Evolutionary conservation across 92 coral and sea anemone species (phyloP), one percentile per base, ranked within the genome.

Genomic region (Isaurus tuberculatus): DNA sequence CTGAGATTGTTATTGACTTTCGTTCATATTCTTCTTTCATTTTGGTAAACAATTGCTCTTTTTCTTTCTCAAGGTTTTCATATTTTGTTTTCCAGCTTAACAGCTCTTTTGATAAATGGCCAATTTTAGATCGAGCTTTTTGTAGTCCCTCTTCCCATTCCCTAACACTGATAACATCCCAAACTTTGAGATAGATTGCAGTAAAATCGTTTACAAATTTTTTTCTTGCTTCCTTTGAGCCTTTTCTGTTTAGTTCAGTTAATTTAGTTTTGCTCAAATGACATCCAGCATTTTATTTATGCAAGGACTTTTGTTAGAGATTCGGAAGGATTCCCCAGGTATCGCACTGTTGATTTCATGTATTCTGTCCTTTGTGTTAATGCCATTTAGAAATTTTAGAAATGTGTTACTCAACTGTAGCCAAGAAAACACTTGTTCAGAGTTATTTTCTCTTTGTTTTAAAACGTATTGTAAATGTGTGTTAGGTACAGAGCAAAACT

Each of bases 51-150:
- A 75, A 51, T 15, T 42, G 36, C 46, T 40, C 58, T 44, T 73
- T 73, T 43, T 73, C 79, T n/a, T 73, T 74, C 37, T 74, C 81
- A 74, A 74, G 44, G n/a, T 77, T 57, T 16, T 77, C 65, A 58
- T 51, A 77, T 34, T 77, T 77, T 34, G 34, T 23, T 53, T 77
- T 77, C 83, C 72, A 77, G 68, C 22, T 77, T 25, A 33, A 57
- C 25, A 77, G 31, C 36, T 48, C 72, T 36, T 63, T 32, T 77
- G 83, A 77, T 26, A 77, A 58, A 20, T 31, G 8, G 34, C 27
- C 27, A 31, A 55, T 57, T 60, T 60, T 58, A 58, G 23, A 20
- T 20, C 22, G 10, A 60, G 31, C 66, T 8, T 60, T 22, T 60
- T 60, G 20, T 60, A 60, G 30, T 77, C 27, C 83, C 28, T 77